Conservation (phyloP, 2,113 vertebrate species). For the Crotalus tigris region DNA sequence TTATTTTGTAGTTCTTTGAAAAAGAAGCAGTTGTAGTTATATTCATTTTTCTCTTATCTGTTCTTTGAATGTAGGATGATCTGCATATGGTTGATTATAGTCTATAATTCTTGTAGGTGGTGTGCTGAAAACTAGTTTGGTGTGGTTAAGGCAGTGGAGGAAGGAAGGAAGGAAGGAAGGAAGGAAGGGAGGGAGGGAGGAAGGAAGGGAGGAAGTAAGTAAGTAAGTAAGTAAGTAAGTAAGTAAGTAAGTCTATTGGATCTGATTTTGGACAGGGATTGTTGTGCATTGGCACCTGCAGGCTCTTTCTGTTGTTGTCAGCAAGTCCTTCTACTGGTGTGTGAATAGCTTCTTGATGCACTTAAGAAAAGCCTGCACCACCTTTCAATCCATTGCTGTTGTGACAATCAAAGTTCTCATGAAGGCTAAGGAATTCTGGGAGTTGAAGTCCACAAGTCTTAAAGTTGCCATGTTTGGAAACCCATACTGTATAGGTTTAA, state of each 20-base stretch:
- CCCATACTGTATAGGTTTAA: neutral
- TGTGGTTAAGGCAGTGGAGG: neutral
- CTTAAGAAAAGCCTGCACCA: neutral
- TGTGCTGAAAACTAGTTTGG: neutral
- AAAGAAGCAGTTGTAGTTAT: neutral
- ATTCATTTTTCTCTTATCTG: neutral
- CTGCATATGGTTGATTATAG: neutral
- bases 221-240: too few species aligned
- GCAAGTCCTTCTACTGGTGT: neutral
- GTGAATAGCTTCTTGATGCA: neutral
- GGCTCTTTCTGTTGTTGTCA: neutral
- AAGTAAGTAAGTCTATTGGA: neutral
- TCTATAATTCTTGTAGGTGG: neutral
- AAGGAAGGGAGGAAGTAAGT: too few species aligned
- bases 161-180: neutral
- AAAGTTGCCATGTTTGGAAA: too few species aligned
- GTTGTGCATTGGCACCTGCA: neutral
- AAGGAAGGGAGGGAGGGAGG: too few species aligned
- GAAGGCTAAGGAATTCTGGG: neutral
- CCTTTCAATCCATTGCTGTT: neutral
- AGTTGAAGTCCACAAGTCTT: too few species aligned
- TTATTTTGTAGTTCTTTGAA: neutral
- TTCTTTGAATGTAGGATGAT: neutral
- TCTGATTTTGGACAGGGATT: neutral
- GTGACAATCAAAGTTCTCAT: neutral